Base-by-base conservation (phyloP, 2,888 invertebrate species). In the Coelinius sp. region DNA sequence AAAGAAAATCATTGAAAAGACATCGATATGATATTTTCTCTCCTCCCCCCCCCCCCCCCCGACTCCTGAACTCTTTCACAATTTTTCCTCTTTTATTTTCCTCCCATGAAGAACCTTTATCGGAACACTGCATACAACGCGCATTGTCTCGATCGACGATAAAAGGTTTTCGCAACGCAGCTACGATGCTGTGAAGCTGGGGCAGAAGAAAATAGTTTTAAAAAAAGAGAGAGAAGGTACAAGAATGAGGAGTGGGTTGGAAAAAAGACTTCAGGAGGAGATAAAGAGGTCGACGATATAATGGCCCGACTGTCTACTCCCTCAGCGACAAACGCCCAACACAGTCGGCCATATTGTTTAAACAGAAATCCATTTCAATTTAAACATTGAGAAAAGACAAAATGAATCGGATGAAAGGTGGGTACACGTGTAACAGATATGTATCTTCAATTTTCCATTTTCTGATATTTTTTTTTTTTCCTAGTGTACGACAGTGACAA, bases 271-370 rank as follows among this genome's bases (percentile, higher is more conserved):
- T 78, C 79, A 81, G 77, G 76, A 79, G 72, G 77, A 80, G 83
- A 84, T 83, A 83, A 82, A 83, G 79, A 82, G 82, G 81, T 82
- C 81, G 82, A 82, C 80, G 78, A 83, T 83, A 63, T 41, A 83
- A 83, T 83, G 77, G 76, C 76, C 72, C 76, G 76, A 74, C 78
- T 79, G 76, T 52, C 73, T 73, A 76, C 76, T 77, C 78, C 77
- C 73, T 53, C 74, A 76, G 78, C 78, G 77, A 73, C 78, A 76
- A 76, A 77, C 77, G 77, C 74, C 72, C 76, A 75, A 75, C 68
- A 75, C 75, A 14, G 79, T 75, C 78, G 76, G 78, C 79, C 77
- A 80, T 82, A 81, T 81, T 80, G 81, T 82, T 82, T 82, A 63
- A 44, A 41, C 41, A 41, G 12, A 24, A 24, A 24, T 63, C 24